Conservation (phyloP, 2,113 vertebrate species). For the Sciurus niger region DNA sequence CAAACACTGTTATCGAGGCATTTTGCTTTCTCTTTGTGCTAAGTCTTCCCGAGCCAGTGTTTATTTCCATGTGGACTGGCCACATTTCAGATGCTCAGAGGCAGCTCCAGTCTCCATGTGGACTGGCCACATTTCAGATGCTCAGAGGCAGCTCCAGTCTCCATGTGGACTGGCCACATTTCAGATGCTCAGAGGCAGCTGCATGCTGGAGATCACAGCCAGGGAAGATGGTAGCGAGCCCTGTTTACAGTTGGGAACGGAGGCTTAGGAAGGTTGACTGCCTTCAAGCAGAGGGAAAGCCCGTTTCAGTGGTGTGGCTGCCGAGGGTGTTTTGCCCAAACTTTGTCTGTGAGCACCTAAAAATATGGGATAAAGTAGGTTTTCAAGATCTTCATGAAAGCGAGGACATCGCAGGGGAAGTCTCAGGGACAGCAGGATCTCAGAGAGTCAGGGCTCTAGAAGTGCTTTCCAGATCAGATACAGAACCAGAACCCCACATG, state of each 20-base stretch:
- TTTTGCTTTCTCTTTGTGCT: background rate
- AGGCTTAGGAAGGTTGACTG: background rate
- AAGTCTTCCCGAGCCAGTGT: background rate
- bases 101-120: background rate
- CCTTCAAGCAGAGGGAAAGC: background rate
- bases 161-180: background rate
- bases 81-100: background rate
- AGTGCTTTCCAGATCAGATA: background rate
- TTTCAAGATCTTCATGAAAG: background rate
- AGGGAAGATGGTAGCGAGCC: no score
- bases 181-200: background rate
- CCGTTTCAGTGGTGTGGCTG: background rate
- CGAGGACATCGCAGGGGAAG: background rate
- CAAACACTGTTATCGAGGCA: background rate
- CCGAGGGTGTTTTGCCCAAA: background rate
- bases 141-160: background rate
- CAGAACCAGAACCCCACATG: no score
- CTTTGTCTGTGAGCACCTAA: background rate
- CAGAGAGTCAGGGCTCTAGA: no score
- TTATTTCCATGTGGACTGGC: background rate
- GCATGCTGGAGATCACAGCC: no score
- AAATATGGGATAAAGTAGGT: background rate
- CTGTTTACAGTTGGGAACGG: background rate
- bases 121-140: background rate
- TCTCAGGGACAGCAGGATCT: background rate